phyloP scores from a whole-genome alignment of 2,888 invertebrate species.

The Pandemis heparana region DNA sequence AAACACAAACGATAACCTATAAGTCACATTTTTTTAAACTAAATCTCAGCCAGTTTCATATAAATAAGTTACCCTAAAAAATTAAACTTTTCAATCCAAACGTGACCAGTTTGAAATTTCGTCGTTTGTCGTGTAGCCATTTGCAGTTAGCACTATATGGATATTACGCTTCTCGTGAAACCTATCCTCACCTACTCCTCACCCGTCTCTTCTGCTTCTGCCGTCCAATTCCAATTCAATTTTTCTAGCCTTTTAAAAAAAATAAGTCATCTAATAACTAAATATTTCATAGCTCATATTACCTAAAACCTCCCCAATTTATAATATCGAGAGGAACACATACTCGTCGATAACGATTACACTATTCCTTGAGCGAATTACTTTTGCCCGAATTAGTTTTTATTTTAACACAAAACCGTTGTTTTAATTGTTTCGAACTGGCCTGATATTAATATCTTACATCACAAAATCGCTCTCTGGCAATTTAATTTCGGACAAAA shows the following conservation, averaged over 20 bases:
- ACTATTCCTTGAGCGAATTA: not conserved
- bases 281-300: not conserved
- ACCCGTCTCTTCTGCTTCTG: not conserved
- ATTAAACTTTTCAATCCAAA: not conserved
- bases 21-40: no score
- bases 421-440: not conserved
- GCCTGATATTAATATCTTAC: not conserved
- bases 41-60: no score
- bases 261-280: not conserved
- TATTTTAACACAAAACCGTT: not conserved
- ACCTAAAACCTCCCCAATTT: not conserved
- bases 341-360: not conserved
- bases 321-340: not conserved
- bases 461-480: not conserved
- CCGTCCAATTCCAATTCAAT: not conserved
- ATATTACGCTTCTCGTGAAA: no score
- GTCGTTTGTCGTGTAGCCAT: no score
- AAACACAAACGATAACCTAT: not conserved
- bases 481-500: not conserved
- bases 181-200: no score
- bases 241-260: not conserved
- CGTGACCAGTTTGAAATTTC: not conserved
- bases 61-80: no score
- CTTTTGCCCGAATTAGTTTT: not conserved
- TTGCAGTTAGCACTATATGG: no score